phyloP scores from a whole-genome alignment of 2,797 vertebrate genomes.

The Crocodylus rhombifer region DNA sequence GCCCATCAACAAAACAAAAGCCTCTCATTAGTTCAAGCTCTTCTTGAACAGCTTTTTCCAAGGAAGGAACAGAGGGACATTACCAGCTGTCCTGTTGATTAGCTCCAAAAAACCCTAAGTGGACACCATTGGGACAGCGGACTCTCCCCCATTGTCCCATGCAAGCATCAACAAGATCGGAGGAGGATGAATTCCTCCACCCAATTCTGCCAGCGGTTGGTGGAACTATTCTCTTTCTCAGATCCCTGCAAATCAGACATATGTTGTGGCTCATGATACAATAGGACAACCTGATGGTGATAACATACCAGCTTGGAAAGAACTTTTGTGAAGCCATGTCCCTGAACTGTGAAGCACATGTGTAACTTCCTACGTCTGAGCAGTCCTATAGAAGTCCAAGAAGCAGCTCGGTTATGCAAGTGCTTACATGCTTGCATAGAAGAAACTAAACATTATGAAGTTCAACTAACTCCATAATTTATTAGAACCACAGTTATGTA shows the following conservation, averaged over 20 bases:
- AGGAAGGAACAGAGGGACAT: too few relatives aligned
- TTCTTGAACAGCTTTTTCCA: too few relatives aligned
- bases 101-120: too few relatives aligned
- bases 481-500: neutral
- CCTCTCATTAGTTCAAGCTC: too few relatives aligned
- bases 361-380: neutral
- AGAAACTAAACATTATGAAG: neutral
- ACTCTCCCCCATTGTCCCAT: neutral
- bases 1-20: too few relatives aligned
- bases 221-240: neutral
- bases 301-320: too few relatives aligned
- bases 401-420: neutral
- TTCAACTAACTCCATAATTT: neutral
- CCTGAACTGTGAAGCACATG: neutral
- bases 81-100: too few relatives aligned
- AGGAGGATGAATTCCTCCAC: neutral
- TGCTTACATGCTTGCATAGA: neutral
- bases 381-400: neutral
- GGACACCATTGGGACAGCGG: too few relatives aligned
- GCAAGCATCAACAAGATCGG: neutral
- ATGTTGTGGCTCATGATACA: neutral
- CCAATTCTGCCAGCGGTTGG: neutral
- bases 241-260: neutral
- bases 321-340: neutral
- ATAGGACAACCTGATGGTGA: neutral